Conservation (phyloP, 2,113 vertebrate genomes). For the Gulo gulo region DNA sequence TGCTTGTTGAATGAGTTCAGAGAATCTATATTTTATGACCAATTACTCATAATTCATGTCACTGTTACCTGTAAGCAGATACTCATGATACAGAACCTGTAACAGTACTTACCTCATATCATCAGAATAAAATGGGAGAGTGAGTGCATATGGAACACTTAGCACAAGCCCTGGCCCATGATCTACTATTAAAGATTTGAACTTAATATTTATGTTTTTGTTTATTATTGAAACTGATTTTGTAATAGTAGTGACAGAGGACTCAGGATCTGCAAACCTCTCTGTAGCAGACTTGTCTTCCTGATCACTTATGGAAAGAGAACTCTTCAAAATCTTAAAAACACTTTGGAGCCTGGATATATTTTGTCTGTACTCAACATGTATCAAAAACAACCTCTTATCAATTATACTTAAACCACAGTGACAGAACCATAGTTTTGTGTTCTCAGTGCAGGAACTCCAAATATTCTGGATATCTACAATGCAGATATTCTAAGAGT, state of each 20-base stretch:
- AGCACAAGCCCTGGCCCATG: too few relatives aligned
- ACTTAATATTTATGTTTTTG: background rate
- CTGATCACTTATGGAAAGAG: background rate
- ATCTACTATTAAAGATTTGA: background rate
- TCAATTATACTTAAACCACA: background rate
- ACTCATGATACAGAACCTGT: background rate
- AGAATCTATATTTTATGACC: background rate
- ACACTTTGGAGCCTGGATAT: background rate
- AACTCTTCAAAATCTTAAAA: background rate
- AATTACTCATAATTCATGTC: background rate
- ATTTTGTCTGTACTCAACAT: background rate
- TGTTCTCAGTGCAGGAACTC: background rate
- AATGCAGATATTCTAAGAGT: background rate
- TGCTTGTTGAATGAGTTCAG: background rate
- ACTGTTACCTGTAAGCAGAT: background rate
- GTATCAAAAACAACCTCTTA: background rate
- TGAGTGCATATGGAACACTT: accelerated
- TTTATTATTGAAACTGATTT: background rate
- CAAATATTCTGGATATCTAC: background rate
- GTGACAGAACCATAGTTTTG: background rate
- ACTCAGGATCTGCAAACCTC: background rate
- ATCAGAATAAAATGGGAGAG: background rate
- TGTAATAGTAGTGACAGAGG: background rate
- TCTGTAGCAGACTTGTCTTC: background rate
- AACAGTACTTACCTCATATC: background rate